Evolutionary conservation across 1,140 invertebrate genomes (phyloP).

Genomic region (Drosophila seguyi): DNA sequence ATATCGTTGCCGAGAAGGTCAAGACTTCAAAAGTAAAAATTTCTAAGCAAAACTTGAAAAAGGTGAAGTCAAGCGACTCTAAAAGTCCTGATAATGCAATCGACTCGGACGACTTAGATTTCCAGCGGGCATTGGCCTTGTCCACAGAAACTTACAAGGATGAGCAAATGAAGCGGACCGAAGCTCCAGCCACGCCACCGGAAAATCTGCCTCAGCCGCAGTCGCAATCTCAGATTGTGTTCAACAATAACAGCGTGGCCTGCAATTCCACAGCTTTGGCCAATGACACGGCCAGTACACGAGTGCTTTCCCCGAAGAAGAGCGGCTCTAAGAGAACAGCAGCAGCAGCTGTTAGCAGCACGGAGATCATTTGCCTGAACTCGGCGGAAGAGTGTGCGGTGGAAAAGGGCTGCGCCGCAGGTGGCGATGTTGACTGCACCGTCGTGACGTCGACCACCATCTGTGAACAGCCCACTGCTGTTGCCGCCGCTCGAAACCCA

Average conservation of each 20-base stretch:
- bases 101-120: constrained; percentile 20
- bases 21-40: neutral
- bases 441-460: constrained; percentile 70
- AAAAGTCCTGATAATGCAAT: neutral
- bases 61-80: neutral
- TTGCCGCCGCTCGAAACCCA: neutral
- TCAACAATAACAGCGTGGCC: constrained; percentile 60
- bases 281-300: constrained; percentile 37
- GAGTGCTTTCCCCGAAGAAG: constrained; percentile 12
- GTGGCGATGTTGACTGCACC: constrained; percentile 63
- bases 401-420: neutral
- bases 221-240: constrained; percentile 2
- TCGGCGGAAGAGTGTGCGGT: neutral
- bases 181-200: neutral
- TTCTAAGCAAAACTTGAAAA: neutral
- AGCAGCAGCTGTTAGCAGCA: constrained; percentile 21
- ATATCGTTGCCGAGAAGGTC: neutral
- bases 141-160: constrained; percentile 32
- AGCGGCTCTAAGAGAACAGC: neutral
- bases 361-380: neutral
- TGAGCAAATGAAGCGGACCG: constrained; percentile 20
- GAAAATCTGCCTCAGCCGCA: constrained; percentile 10
- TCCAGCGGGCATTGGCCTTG: constrained; percentile 33
- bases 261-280: constrained; percentile 66
- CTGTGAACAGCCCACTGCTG: constrained; percentile 18